Percentiles rank a stretch among this genome's conserved stretches.
phyloP scores from a whole-genome alignment of 2,113 vertebrate species.

The Microtus montanus region DNA sequence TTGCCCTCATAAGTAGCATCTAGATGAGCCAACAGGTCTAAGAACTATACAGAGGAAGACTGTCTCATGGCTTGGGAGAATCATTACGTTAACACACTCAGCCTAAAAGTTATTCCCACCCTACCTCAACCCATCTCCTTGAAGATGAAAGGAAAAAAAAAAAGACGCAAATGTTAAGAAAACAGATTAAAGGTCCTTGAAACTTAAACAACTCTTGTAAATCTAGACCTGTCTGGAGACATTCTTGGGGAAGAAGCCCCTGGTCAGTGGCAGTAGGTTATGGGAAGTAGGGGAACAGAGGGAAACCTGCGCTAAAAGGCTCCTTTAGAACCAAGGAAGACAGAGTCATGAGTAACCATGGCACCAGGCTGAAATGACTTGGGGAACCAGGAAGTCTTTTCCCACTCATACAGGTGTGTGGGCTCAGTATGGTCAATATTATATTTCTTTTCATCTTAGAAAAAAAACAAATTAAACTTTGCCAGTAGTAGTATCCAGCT shows the following conservation, averaged over 20 bases:
- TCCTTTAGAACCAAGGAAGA: not conserved
- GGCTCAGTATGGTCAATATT: not conserved
- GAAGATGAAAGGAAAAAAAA: not conserved
- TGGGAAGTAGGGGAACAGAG: not conserved
- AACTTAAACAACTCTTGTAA: not conserved
- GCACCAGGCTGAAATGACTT: not conserved
- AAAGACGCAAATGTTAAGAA: not conserved
- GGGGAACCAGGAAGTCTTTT: not conserved
- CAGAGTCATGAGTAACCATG: not conserved
- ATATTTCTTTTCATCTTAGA: slow-evolving; percentile 31
- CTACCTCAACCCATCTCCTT: not conserved
- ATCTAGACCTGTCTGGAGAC: not conserved
- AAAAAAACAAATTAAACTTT: slow-evolving; percentile 9
- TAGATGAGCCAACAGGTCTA: not conserved
- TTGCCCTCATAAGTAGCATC: slow-evolving; percentile 34
- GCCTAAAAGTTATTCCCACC: slow-evolving; percentile 48
- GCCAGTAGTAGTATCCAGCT: not conserved
- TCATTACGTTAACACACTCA: not conserved
- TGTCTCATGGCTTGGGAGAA: not conserved
- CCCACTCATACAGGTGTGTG: not conserved
- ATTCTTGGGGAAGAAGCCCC: not conserved
- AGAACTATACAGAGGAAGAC: slow-evolving; percentile 5
- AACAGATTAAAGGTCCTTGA: not conserved
- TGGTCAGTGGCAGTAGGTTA: not conserved
- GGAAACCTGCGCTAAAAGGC: not conserved